Evolutionary conservation across 2,888 invertebrate species (phyloP), one percentile per base, ranked within the genome.

Genomic region (Celastrina argiolus): DNA sequence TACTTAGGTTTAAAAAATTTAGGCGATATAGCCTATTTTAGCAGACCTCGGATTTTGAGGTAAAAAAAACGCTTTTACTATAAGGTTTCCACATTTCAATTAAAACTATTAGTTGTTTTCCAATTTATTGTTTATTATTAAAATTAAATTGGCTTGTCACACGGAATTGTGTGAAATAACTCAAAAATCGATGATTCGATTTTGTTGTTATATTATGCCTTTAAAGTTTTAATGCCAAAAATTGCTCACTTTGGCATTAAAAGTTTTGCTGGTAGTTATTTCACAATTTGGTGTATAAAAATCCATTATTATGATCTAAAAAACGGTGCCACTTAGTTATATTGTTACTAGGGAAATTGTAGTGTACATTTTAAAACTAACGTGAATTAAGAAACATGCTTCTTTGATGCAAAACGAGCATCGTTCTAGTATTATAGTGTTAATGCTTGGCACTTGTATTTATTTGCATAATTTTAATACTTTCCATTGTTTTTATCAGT

Each of bases 401-500:
- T 18, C 18, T 67, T 66, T 42, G 22, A 67, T 67, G 63, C 58
- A 12, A 1, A 12, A 26, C 31, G 31, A 10, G 36, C 22, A 14
- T 36, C 58, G 28, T 22, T 36, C 36, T 70, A 71, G 70, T 71
- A 71, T 71, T 71, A 71, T 70, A 71, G 68, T 22, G 63, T 69
- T 67, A 66, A 36, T 39, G 56, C 64, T 66, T 63, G 66, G 66
- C 65, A 45, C 26, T 66, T 67, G 56, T 69, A 69, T 69, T 69
- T 68, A 69, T 68, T 69, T 65, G 69, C 66, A 36, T 61, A 61
- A 39, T 61, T 61, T 39, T 36, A 36, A 61, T 61, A 39, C 36
- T 61, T 39, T 42, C 63, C 67, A 64, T 67, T 68, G 72, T 74
- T 74, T 75, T 70, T 66, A 84, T 82, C 87, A 87, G 88, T 88